Conservation (phyloP, 2,888 invertebrate genomes). For the Penaeus monodon region DNA sequence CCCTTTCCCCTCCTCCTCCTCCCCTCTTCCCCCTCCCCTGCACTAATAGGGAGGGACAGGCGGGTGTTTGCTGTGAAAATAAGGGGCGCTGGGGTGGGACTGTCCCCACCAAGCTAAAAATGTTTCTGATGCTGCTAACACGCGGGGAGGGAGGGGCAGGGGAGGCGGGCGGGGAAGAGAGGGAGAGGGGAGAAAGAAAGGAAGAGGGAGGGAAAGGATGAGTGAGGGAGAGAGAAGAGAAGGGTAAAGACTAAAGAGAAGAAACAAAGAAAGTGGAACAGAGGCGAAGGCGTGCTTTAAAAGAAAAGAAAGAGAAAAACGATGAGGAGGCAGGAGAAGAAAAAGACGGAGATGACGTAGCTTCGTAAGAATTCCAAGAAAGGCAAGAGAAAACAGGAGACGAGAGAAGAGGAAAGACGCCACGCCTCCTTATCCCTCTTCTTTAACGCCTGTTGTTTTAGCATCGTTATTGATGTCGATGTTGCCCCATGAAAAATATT, state of each 20-base stretch:
- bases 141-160: not conserved
- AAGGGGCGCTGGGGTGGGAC: slow-evolving; percentile 42
- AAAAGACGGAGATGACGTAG: not conserved
- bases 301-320: not conserved
- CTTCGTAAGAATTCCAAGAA: not conserved
- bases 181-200: not conserved
- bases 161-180: not conserved
- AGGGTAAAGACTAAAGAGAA: not conserved
- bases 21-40: not conserved
- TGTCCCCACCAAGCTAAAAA: slow-evolving; percentile 39
- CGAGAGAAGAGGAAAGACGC: not conserved
- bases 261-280: not conserved
- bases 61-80: slow-evolving; percentile 46
- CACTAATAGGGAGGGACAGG: slow-evolving; percentile 51
- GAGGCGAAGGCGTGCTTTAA: no score
- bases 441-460: no score
- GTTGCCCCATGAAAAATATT: no score
- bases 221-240: not conserved
- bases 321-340: not conserved
- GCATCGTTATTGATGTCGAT: no score
- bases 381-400: not conserved
- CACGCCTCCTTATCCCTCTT: no score
- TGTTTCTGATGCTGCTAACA: slow-evolving; percentile 40
- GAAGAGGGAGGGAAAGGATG: not conserved
- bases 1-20: not conserved